Evolutionary conservation across 2,888 invertebrate genomes (phyloP), one percentile per base, ranked within the genome.

Genomic region (Acrobasis repandana): DNA sequence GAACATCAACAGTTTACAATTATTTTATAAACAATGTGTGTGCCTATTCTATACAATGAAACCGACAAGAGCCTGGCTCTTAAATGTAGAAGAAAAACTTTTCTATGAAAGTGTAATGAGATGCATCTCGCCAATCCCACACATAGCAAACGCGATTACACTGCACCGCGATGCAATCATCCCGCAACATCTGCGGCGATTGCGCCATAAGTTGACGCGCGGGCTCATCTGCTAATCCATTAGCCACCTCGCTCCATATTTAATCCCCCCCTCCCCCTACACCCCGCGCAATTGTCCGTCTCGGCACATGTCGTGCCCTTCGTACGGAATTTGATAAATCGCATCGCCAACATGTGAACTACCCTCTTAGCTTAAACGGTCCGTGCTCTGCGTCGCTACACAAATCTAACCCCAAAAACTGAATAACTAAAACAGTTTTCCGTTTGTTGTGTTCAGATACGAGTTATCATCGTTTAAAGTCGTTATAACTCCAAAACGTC

Each of bases 241-340:
- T 90, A 90, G 83, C 80, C 83, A 82, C 88, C 88, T 85, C 85
- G 82, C 80, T 78, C 83, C 84, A 89, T 89, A 89, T 90, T 89
- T 90, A 88, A 90, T 89, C 87, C 83, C 69, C 67, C 69, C 63
- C 67, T 64, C 62, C 34, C 49, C 58, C 71, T 61, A 70, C 71
- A 67, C 74, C 80, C 83, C 80, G 80, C 80, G 83, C 90, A 84
- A 86, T 85, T 85, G 85, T 86, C 87, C 85, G 77, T 34, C 47
- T 49, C 58, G 86, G 87, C 91, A 91, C 90, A 90, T 90, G 90
- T 88, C 90, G 83, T 85, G 79, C 83, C 86, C 86, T 80, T 82
- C 86, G 83, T 85, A 90, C 88, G 89, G 88, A 90, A 90, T 91
- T 91, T 91, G 91, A 91, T 91, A 91, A 90, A 91, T 91, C 83